Evolutionary conservation across 2,888 invertebrate genomes (phyloP).

Genomic region (Caenorhabditis wallacei): DNA sequence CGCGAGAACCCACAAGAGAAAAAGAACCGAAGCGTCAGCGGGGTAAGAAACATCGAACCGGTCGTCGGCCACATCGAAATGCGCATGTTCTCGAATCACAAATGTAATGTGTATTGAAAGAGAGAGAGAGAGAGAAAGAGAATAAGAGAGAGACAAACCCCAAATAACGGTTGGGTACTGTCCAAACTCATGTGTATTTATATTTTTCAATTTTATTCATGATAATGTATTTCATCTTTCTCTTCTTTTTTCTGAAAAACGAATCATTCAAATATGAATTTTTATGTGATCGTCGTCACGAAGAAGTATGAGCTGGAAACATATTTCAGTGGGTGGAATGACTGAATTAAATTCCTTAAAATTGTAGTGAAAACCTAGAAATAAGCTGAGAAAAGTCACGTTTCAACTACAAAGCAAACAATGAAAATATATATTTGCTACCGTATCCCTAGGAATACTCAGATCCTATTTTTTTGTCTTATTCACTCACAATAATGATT

Average conservation of each 20-base stretch:
- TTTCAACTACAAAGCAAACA: not conserved
- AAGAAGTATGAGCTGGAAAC: not conserved
- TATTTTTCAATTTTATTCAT: slow-evolving; percentile 4
- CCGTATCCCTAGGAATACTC: not conserved
- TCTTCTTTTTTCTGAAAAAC: not conserved
- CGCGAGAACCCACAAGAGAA: slow-evolving; percentile 24
- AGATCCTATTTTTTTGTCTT: not conserved
- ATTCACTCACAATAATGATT: too few species aligned
- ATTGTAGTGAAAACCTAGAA: not conserved
- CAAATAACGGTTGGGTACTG: slow-evolving; percentile 23
- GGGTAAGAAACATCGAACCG: slow-evolving; percentile 53
- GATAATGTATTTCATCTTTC: slow-evolving; percentile 9
- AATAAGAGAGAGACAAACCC: too few species aligned
- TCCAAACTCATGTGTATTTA: slow-evolving; percentile 17
- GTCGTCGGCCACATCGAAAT: slow-evolving; percentile 48
- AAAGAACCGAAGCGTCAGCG: slow-evolving; percentile 31
- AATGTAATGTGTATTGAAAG: slow-evolving; percentile 16
- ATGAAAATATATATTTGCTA: not conserved
- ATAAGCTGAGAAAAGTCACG: not conserved
- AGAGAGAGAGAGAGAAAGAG: too few species aligned
- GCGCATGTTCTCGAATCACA: slow-evolving; percentile 42
- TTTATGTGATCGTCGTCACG: not conserved
- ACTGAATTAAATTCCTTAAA: not conserved
- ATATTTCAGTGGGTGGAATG: not conserved
- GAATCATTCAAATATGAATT: not conserved